Conservation (phyloP, 2,888 invertebrate species). For the Phaonia tiefii region DNA sequence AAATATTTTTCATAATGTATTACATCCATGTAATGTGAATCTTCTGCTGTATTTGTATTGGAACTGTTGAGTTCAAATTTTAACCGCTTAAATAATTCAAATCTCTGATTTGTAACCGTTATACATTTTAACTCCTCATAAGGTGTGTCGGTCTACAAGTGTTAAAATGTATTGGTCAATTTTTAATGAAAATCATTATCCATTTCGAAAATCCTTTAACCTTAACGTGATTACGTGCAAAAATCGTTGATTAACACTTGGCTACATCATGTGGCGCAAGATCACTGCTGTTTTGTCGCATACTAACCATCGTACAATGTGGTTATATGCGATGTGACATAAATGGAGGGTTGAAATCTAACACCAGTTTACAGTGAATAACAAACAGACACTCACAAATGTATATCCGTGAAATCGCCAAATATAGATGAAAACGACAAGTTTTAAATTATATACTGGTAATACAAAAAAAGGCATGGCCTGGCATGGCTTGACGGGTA, state of each 20-base stretch:
- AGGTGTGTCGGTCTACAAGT: no score
- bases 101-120: no score
- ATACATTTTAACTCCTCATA: no score
- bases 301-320: no score
- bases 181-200: no score
- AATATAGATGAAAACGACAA: slow-evolving; percentile 43
- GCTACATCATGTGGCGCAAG: slow-evolving; percentile 35
- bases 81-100: no score
- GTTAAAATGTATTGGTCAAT: no score
- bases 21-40: no score
- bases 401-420: slow-evolving; percentile 52
- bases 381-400: slow-evolving; percentile 11
- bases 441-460: slow-evolving; percentile 22
- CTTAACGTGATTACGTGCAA: slow-evolving; percentile 48
- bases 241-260: slow-evolving; percentile 56
- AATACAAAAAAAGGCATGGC: neutral
- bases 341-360: slow-evolving; percentile 60
- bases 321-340: slow-evolving; percentile 33
- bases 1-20: no score
- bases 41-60: neutral
- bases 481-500: neutral
- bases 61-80: no score
- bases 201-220: neutral
- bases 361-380: slow-evolving; percentile 42
- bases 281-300: slow-evolving; percentile 34